phyloP scores from a whole-genome alignment of 2,888 invertebrate genomes.

The Lasioglossum zephyrum region DNA sequence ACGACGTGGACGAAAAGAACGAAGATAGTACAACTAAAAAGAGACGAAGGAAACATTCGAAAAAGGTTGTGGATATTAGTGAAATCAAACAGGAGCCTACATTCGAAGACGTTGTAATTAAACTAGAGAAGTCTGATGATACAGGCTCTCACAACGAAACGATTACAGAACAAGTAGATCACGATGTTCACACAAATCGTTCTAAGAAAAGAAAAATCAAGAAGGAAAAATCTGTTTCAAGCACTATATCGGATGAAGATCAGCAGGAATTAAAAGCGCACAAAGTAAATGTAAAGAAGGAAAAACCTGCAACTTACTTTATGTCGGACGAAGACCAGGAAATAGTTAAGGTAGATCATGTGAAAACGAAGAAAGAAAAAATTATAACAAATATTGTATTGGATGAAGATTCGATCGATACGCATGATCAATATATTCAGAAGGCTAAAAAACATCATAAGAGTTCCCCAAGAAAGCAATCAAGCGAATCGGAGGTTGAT shows the following conservation, averaged over 20 bases:
- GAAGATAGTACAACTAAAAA: conserved; percentile 39
- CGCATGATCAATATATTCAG: not conserved
- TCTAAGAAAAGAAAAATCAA: conserved; percentile 37
- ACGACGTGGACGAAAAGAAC: conserved; percentile 1
- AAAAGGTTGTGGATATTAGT: conserved; percentile 3
- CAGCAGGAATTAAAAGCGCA: not conserved
- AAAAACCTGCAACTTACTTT: conserved; percentile 5
- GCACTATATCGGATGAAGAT: not conserved
- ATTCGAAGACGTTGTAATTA: conserved; percentile 25
- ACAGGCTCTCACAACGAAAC: not conserved
- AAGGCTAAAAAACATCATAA: conserved; percentile 1
- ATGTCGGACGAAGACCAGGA: not conserved
- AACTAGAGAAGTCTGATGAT: conserved; percentile 37
- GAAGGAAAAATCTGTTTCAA: conserved; percentile 12
- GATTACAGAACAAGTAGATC: not conserved
- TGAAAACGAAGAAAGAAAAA: conserved; percentile 31
- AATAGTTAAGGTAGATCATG: not conserved
- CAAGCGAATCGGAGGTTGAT: conserved; percentile 17
- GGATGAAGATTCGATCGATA: not conserved
- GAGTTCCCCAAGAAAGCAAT: not conserved
- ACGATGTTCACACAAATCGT: not conserved
- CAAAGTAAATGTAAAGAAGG: conserved; percentile 23
- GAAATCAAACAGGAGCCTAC: conserved; percentile 32
- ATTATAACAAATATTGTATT: not conserved
- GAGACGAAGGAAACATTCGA: conserved; percentile 50